Base-by-base conservation (phyloP, 1,140 invertebrate species). In the Leptopilina boulardi region DNA sequence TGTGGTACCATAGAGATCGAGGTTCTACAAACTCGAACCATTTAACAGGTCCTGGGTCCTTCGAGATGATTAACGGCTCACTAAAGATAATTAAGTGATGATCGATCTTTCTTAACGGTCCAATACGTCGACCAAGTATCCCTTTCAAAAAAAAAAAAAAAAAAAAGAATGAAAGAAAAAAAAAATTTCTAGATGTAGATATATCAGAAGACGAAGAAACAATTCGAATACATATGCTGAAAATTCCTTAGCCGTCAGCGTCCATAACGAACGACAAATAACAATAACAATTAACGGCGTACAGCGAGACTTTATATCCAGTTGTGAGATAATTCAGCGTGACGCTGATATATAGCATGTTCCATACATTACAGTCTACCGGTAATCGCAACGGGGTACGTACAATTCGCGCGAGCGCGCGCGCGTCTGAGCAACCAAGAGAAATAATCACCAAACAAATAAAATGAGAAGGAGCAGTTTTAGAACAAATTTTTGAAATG, bases 71-170 rank as follows among this genome's bases (percentile, higher is more conserved):
- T 78, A 78, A 80, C 71, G 74, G 66, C 75, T 54, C 23, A 42
- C 56, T 59, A 70, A 74, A 78, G 56, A 70, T 83, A 81, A 83
- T 81, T 81, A 81, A 81, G 75, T 79, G 72, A 81, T 73, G 81
- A 82, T 83, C 74, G 74, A 79, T 82, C 76, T 77, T 83, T 54
- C 59, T 77, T 77, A 73, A 77, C 54, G 59, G 59, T 66, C 59
- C 59, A 66, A 66, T 66, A 66, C 59, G 59, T 30, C 59, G 59
- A 30, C 23, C 59, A 6, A 30, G 59, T 30, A 30, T 66, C 59
- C 59, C 59, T 66, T 66, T 66, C 59, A 66, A 13, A 66, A 66
- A 56, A 23, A 66, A 30, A 66, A 6, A 3, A 34, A 38, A 38
- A 9, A 38, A 38, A 38, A 38, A n/a, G n/a, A n/a, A n/a, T n/a